Percentiles rank a stretch among this genome's conserved stretches.
phyloP scores from a whole-genome alignment of 2,113 vertebrate species.

The Puffinus mauretanicus region DNA sequence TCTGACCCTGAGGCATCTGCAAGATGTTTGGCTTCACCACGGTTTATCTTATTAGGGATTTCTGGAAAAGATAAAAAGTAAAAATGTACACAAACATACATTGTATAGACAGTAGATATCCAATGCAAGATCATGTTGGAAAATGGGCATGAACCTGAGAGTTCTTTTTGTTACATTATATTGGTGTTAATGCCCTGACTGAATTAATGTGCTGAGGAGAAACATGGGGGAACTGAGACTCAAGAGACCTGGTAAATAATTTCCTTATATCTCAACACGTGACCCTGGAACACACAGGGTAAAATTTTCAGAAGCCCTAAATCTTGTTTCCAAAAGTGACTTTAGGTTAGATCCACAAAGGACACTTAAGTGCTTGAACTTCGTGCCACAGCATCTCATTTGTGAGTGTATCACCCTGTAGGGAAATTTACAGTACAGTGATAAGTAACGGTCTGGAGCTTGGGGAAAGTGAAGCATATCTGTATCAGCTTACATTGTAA shows the following conservation, averaged over 20 bases:
- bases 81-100: not conserved
- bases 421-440: not conserved
- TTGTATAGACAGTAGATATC: not conserved
- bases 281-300: not conserved
- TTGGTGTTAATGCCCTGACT: not conserved
- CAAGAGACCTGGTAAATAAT: not conserved
- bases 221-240: not conserved
- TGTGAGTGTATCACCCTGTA: not conserved
- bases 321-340: not conserved
- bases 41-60: constrained; percentile 43
- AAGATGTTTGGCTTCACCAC: constrained; percentile 71
- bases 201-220: not conserved
- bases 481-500: not conserved
- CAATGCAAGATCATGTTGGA: not conserved
- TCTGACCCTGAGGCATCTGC: constrained; percentile 52
- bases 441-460: not conserved
- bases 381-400: not conserved
- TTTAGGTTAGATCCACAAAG: not conserved
- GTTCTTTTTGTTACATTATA: not conserved
- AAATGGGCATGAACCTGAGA: not conserved
- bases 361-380: not conserved
- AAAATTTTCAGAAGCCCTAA: not conserved
- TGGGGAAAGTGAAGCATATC: not conserved
- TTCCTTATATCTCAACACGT: not conserved
- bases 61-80: constrained; percentile 60